Evolutionary conservation across 1,140 invertebrate genomes (phyloP).

Genomic region (Semibalanus balanoides): DNA sequence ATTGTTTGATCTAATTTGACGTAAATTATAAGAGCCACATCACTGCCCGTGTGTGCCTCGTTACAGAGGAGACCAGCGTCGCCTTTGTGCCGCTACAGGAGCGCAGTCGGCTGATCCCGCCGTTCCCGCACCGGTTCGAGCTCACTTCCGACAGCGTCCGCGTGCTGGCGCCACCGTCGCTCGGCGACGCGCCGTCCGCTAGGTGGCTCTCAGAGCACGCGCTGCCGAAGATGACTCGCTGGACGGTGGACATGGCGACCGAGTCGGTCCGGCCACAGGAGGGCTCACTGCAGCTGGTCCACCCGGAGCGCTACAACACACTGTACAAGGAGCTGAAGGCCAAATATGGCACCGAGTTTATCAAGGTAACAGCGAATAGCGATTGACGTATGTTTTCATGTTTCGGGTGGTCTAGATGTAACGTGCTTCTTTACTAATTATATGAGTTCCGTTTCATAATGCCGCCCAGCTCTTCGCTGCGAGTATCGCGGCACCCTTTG

Average conservation of each 20-base stretch:
- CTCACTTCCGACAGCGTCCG: background rate
- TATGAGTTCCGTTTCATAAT: background rate
- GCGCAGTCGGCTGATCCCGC: background rate
- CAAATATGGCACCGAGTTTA: constrained; percentile 58
- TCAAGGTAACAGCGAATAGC: constrained; percentile 36
- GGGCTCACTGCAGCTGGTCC: constrained; percentile 49
- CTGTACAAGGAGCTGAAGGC: constrained; percentile 60
- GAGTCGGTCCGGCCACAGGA: background rate
- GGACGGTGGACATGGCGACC: background rate
- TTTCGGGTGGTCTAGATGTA: background rate
- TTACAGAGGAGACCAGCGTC: background rate
- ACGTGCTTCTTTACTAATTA: constrained; percentile 9
- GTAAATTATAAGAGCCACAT: too few relatives aligned
- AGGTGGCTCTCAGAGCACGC: background rate
- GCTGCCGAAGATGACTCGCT: background rate
- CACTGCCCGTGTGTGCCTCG: background rate
- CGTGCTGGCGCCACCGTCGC: background rate
- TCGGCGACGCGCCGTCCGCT: background rate
- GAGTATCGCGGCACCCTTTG: background rate
- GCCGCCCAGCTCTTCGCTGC: background rate
- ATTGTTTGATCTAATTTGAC: too few relatives aligned
- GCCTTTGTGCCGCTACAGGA: background rate
- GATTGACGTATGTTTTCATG: background rate
- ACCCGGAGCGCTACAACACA: constrained; percentile 49
- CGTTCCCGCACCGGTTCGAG: background rate